Conservation (phyloP, 2,113 vertebrate genomes). For the Chaetodon trifascialis region DNA sequence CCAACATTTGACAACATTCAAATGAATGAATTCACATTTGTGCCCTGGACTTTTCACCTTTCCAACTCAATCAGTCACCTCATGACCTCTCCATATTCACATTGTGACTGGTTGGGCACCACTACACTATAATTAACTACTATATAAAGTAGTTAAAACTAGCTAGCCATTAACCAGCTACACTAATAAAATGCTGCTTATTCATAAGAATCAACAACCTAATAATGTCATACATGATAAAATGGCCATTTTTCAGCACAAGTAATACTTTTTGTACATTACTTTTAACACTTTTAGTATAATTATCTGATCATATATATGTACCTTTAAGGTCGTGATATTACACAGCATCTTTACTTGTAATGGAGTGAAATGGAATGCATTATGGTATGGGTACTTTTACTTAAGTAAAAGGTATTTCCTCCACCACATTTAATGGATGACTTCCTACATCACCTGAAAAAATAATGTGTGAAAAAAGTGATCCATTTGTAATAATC, state of each 20-base stretch:
- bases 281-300: not conserved
- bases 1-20: not conserved
- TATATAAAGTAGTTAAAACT: not conserved
- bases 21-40: not conserved
- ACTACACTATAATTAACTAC: not conserved
- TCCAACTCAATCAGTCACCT: not conserved
- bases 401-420: no score
- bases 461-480: not conserved
- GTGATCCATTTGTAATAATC: not conserved
- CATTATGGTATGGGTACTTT: no score
- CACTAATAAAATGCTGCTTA: not conserved
- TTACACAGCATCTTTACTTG: not conserved
- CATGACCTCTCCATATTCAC: not conserved
- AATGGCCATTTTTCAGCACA: not conserved
- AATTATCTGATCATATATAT: not conserved
- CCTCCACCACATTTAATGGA: no score
- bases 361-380: not conserved
- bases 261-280: not conserved
- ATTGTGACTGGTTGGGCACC: not conserved
- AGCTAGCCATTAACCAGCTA: not conserved
- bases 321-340: not conserved
- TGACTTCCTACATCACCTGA: no score
- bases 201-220: not conserved
- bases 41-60: no score
- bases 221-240: not conserved